phyloP scores from a whole-genome alignment of 2,113 vertebrate species.

The Chaetodon trifascialis region DNA sequence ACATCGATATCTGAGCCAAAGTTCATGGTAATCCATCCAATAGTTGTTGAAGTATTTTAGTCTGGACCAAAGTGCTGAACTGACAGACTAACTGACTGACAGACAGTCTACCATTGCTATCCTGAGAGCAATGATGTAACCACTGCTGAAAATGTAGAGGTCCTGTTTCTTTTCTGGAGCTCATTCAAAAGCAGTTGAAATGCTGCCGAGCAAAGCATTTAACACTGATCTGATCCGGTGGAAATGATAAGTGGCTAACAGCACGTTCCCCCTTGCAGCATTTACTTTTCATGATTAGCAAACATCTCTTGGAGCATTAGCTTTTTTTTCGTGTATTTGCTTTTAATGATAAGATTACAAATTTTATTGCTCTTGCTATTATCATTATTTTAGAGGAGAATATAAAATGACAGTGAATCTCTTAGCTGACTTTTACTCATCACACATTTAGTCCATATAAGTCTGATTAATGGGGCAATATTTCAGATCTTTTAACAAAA shows the following conservation, averaged over 20 bases:
- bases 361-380: neutral
- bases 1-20: neutral
- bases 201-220: neutral
- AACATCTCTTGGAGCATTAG: neutral
- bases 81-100: neutral
- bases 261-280: neutral
- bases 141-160: neutral
- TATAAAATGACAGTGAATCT: neutral
- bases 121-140: neutral
- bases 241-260: neutral
- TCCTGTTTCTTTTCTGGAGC: neutral
- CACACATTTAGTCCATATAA: neutral
- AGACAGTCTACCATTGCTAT: no score
- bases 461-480: neutral
- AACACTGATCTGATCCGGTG: neutral
- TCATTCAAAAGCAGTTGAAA: neutral
- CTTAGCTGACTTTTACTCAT: neutral
- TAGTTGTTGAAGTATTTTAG: neutral
- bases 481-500: neutral
- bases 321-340: neutral
- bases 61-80: neutral
- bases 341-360: neutral
- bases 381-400: neutral
- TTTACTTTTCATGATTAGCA: neutral
- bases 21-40: neutral